Evolutionary conservation across 2,113 vertebrate genomes (phyloP), one percentile per base, ranked within the genome.

Genomic region (Dromas ardeola): DNA sequence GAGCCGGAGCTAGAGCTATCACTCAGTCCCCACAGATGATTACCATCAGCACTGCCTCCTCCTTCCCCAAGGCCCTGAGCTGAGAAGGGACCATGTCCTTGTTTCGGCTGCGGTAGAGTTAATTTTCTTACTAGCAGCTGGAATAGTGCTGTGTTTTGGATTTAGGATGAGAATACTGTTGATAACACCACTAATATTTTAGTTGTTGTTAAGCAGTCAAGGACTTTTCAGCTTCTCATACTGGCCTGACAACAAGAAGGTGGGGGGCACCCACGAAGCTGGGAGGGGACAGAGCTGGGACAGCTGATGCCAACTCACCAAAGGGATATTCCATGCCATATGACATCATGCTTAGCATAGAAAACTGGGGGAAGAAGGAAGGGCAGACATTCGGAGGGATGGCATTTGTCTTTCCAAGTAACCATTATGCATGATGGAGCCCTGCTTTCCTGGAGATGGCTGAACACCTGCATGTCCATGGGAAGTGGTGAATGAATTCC

Each of bases 21-120:
- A 50, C 22, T 61, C 66, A 63, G 0, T n/a, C 17, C 49, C 14
- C 0, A 0, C 9, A 23, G 27, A 36, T 25, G 20, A 23, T 36
- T 58, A 40, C 10, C 49, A 45, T 11, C 2, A 1, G 29, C 63
- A 56, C 63, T 65, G 40, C 15, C 40, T 30, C 15, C 17, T 40
- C 22, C 42, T 67, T 32, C 22, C 49, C 40, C 17, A 22, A 11
- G 7, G 36, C 20, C 89, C 63, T 34, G 43, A 73, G 53, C 15
- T 47, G 38, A 26, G 17, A 38, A 55, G 20, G 52, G 26, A 38
- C 15, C 6, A 0, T 49, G 27, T 42, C 38, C 18, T 65, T 19
- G 8, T 42, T 42, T 65, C 3, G 5, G 62, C 62, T 65, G 38
- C 8, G 26, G 6, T 63, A 20, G 38, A 40, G 61, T 40, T 42